These are phyloP conservation scores for Nymphalis urticae DNA, from an alignment of 2,888 invertebrate genomes.

Conservation along the genomic window DNA sequence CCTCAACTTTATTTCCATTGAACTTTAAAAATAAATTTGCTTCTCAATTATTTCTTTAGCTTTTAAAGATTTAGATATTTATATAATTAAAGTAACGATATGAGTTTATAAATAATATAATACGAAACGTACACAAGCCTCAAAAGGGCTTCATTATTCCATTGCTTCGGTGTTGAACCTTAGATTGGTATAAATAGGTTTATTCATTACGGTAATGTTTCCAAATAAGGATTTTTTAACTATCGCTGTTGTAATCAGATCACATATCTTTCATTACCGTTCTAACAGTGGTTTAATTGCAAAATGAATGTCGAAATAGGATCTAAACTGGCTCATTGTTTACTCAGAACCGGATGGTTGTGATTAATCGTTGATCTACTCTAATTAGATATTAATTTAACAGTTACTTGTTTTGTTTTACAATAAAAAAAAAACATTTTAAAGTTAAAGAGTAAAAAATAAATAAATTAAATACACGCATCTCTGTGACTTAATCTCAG, in stretches of 20 bases:
- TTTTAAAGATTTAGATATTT: too few relatives aligned
- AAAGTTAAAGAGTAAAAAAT: not conserved
- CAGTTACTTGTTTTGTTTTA: conserved; percentile 27
- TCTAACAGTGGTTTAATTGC: conserved; percentile 51
- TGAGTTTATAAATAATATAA: not conserved
- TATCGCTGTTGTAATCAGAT: conserved; percentile 34
- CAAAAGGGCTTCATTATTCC: conserved; percentile 5
- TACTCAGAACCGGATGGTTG: conserved; percentile 55
- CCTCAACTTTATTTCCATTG: too few relatives aligned
- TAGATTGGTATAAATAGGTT: not conserved
- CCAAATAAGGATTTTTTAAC: conserved; percentile 34
- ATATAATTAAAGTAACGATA: not conserved
- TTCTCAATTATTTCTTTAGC: too few relatives aligned
- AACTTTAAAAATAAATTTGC: too few relatives aligned
- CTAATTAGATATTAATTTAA: conserved; percentile 48
- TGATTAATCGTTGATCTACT: conserved; percentile 55
- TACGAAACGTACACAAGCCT: not conserved
- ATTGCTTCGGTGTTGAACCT: not conserved
- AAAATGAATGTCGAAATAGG: conserved; percentile 58
- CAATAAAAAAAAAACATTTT: not conserved
- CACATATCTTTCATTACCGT: conserved; percentile 41
- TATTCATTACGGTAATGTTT: conserved; percentile 21
- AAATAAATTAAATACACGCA: not conserved
- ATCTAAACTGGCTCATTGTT: conserved; percentile 51
- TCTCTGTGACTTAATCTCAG: too few relatives aligned